Conservation (phyloP, 2,113 vertebrate genomes). For the Cyprinus carpio region DNA sequence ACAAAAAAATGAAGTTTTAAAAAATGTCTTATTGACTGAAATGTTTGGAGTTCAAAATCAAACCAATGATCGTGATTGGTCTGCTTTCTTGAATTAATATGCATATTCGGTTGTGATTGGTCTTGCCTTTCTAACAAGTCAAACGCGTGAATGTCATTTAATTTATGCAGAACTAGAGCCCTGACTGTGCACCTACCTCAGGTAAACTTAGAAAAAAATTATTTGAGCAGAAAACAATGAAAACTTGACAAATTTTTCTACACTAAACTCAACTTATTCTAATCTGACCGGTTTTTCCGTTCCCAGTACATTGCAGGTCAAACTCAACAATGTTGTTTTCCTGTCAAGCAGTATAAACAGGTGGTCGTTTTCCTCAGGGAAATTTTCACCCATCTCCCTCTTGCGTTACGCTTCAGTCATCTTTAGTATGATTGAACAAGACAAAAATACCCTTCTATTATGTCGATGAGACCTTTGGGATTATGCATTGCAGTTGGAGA, state of each 20-base stretch:
- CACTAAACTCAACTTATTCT: background rate
- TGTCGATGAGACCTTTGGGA: conserved; percentile 10
- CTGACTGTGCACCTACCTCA: background rate
- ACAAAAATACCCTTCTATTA: conserved; percentile 17
- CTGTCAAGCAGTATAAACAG: conserved; percentile 5
- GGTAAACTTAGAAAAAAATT: too few relatives aligned
- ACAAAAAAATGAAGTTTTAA: background rate
- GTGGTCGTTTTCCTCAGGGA: conserved; percentile 11
- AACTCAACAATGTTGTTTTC: background rate
- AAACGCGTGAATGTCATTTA: too few relatives aligned
- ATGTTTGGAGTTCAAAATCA: background rate
- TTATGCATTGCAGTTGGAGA: background rate
- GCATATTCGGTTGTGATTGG: background rate
- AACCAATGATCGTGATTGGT: background rate
- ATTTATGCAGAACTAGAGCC: too few relatives aligned
- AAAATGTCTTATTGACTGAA: background rate
- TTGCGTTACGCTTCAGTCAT: background rate
- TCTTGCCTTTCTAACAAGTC: background rate
- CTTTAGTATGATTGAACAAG: background rate
- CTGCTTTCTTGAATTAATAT: background rate
- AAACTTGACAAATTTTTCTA: background rate
- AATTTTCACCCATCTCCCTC: background rate
- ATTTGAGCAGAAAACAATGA: too few relatives aligned
- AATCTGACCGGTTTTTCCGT: background rate
- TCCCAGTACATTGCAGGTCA: background rate